These are phyloP conservation scores for Ceyx margarethae DNA, from an alignment of 2,113 vertebrate species.

Conservation along the genomic window DNA sequence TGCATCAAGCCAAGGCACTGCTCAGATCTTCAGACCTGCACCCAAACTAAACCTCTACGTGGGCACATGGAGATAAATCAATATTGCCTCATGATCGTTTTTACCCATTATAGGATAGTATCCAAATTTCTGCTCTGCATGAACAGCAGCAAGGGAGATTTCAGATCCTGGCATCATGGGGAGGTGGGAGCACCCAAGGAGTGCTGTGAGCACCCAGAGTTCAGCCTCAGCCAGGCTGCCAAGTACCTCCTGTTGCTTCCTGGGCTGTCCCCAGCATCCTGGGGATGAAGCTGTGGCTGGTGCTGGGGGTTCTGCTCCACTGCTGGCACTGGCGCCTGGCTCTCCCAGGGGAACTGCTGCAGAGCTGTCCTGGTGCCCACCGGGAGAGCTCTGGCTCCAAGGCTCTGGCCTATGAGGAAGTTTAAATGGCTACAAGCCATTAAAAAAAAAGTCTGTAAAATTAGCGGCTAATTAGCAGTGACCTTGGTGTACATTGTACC, in stretches of 20 bases:
- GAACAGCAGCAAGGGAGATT: neutral
- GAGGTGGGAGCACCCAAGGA: neutral
- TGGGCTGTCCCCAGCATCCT: neutral
- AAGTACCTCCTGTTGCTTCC: neutral
- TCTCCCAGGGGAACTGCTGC: neutral
- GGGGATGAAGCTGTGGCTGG: neutral
- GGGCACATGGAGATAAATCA: rapidly evolving
- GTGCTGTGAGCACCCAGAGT: rapidly evolving
- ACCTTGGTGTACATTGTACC: neutral
- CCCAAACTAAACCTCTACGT: rapidly evolving
- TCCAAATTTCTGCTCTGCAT: neutral
- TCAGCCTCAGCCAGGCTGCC: rapidly evolving
- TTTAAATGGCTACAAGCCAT: neutral
- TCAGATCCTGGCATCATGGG: rapidly evolving
- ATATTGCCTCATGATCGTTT: neutral
- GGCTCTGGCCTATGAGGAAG: neutral
- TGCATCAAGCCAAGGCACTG: rapidly evolving
- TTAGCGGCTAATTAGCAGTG: constrained; percentile 26
- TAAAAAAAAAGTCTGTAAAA: constrained; percentile 10
- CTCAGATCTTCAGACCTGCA: neutral
- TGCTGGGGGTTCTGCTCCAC: rapidly evolving
- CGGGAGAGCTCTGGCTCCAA: neutral
- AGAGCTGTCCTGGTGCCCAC: neutral
- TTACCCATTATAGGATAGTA: rapidly evolving
- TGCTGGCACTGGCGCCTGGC: rapidly evolving